Evolutionary conservation across 2,797 vertebrate genomes (phyloP).

Genomic region (Pangasius djambal): DNA sequence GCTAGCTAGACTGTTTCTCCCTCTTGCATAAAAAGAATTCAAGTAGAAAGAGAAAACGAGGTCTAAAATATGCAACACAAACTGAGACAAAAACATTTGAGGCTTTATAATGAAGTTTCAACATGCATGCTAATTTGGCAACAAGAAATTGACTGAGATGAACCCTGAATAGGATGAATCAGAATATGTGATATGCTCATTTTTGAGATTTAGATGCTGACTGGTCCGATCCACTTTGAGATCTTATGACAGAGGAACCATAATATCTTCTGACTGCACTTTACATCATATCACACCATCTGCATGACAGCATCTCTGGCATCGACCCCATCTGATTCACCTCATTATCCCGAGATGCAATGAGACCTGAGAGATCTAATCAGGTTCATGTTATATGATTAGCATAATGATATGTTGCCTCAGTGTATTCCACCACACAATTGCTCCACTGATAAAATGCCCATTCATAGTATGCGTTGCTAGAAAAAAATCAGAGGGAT

Average conservation of each 20-base stretch:
- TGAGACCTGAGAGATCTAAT: conserved; percentile 47
- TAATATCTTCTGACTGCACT: conserved; percentile 51
- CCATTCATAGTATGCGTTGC: conserved; percentile 67
- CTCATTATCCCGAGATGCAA: conserved; percentile 54
- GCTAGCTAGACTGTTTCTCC: conserved; percentile 54
- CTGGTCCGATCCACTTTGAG: neutral
- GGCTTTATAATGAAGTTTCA: conserved; percentile 54
- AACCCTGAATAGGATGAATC: conserved; percentile 46
- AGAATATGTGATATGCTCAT: neutral
- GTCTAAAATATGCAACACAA: conserved; percentile 50
- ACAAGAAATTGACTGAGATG: conserved; percentile 60
- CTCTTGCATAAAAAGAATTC: conserved; percentile 80
- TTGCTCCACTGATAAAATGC: conserved; percentile 70
- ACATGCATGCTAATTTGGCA: conserved; percentile 67
- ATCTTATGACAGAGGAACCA: neutral
- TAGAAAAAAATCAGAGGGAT: conserved; percentile 63
- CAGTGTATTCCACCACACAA: conserved; percentile 60
- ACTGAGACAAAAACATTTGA: conserved; percentile 23
- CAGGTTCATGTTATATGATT: conserved; percentile 60
- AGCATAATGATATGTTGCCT: conserved; percentile 72
- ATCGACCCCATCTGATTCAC: conserved; percentile 38
- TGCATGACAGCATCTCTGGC: neutral
- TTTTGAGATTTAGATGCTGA: conserved; percentile 23
- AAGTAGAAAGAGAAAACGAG: conserved; percentile 72
- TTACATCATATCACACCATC: conserved; percentile 23